These are phyloP conservation scores for Drosophila seguyi DNA, from an alignment of 1,140 invertebrate genomes.

Conservation along the genomic window DNA sequence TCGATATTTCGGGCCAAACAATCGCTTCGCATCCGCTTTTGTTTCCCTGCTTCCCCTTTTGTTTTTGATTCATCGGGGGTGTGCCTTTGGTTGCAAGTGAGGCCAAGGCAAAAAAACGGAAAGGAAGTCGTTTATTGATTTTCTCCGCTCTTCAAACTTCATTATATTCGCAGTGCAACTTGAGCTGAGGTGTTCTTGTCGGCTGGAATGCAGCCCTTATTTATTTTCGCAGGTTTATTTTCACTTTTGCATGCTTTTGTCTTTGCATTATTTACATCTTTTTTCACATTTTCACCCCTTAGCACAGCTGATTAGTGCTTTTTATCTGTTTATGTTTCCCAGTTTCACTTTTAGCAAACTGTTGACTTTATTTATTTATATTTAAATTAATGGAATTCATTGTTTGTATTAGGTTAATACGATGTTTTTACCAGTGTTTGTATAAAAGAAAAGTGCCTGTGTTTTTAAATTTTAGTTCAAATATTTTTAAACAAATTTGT, in stretches of 20 bases:
- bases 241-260: slow-evolving; percentile 26
- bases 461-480: too few relatives aligned
- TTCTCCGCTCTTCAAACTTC: slow-evolving; percentile 49
- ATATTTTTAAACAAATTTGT: too few relatives aligned
- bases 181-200: slow-evolving; percentile 11
- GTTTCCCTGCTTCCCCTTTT: slow-evolving; percentile 7
- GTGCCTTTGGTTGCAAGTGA: slow-evolving; percentile 39
- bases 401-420: too few relatives aligned
- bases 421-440: too few relatives aligned
- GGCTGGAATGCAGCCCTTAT: slow-evolving; percentile 12
- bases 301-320: too few relatives aligned
- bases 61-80: slow-evolving; percentile 19
- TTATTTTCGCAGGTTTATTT: not conserved
- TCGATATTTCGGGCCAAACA: slow-evolving; percentile 14
- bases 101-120: slow-evolving; percentile 20
- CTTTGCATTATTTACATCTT: slow-evolving; percentile 10
- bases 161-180: slow-evolving; percentile 19
- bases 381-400: not conserved
- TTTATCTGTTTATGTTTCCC: slow-evolving; percentile 30
- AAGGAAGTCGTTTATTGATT: slow-evolving; percentile 71
- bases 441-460: too few relatives aligned
- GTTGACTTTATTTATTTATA: slow-evolving; percentile 15
- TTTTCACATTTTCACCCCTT: slow-evolving; percentile 14
- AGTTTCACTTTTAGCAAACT: slow-evolving; percentile 23
- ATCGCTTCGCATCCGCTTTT: slow-evolving; percentile 27